Base-by-base conservation (phyloP, 1,140 invertebrate species). In the Drosophila bifasciata region DNA sequence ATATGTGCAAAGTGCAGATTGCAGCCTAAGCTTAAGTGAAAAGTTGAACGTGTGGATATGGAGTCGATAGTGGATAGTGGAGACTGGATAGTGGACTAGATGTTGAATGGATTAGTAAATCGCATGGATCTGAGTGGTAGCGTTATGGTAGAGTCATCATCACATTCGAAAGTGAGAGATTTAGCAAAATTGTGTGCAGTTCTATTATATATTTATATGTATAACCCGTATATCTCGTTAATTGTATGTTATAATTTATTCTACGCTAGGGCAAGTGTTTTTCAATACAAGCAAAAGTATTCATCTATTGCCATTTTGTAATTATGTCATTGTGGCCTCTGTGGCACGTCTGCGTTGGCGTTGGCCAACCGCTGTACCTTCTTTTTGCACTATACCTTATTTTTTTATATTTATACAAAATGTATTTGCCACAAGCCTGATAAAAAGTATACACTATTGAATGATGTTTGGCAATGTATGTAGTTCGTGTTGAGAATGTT, bases 141-240 rank as follows among this genome's bases (percentile, higher is more conserved):
- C 62, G 58, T 49, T 44, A 62, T 58, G 61, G 11, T 36, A 13
- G 11, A 36, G 32, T 36, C 32, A 46, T 63, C 49, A 48, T n/a
- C 64, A 78, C 45, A 39, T 70, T 74, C 43, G 50, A 55, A 41
- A 52, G 72, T 74, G 73, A 63, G 44, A 69, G 63, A 88, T 79
- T 76, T 88, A 88, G 84, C 49, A 70, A 88, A 88, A 89, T 88
- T 89, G 75, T 88, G 79, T 88, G 84, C 83, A 89, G 74, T 79
- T 83, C 79, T 88, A 76, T 56, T 79, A 78, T 76, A 79, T 63
- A 56, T 69, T 77, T 58, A 76, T 72, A 21, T 21, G 19, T 21
- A 45, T 79, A 67, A 64, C 61, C 48, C 64, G 53, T 75, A 71
- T 68, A 71, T 76, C 66, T 80, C 78, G 78, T 81, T 81, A 76